These are phyloP conservation scores for Vulpes vulpes DNA, from an alignment of 2,113 vertebrate species.

Conservation along the genomic window DNA sequence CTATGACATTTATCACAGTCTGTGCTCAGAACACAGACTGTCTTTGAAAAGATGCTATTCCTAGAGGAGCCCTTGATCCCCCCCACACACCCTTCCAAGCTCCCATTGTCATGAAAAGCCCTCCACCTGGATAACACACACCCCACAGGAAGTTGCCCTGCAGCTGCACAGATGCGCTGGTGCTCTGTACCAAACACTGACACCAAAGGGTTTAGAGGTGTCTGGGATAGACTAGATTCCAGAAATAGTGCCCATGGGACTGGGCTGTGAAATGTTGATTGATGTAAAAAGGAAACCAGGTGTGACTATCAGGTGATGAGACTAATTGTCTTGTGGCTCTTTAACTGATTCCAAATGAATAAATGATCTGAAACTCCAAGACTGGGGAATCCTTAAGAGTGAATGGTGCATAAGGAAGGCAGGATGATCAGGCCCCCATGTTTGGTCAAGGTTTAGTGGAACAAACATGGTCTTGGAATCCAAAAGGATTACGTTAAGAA, in stretches of 20 bases:
- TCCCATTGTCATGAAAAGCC: not conserved
- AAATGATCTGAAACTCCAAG: not conserved
- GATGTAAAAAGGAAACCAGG: not conserved
- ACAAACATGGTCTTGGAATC: not conserved
- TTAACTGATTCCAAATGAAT: slow-evolving; percentile 30
- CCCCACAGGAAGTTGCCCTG: not conserved
- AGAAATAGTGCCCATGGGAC: not conserved
- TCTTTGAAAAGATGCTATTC: not conserved
- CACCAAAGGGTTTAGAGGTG: too few relatives aligned
- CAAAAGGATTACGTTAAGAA: not conserved
- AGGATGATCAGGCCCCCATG: not conserved
- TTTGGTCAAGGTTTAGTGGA: not conserved
- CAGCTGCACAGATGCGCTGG: not conserved
- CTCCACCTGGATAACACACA: not conserved
- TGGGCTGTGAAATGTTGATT: not conserved
- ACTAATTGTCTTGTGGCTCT: not conserved
- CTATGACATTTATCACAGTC: not conserved
- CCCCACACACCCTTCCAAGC: too few relatives aligned
- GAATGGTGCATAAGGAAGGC: not conserved
- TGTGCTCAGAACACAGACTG: not conserved
- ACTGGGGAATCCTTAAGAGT: not conserved
- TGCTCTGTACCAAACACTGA: not conserved
- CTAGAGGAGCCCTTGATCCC: not conserved
- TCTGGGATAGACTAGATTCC: not conserved
- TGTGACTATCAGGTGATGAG: slow-evolving; percentile 21